Evolutionary conservation across 2,797 vertebrate species (phyloP), one percentile per base, ranked within the genome.

Genomic region (Anguilla marmorata): DNA sequence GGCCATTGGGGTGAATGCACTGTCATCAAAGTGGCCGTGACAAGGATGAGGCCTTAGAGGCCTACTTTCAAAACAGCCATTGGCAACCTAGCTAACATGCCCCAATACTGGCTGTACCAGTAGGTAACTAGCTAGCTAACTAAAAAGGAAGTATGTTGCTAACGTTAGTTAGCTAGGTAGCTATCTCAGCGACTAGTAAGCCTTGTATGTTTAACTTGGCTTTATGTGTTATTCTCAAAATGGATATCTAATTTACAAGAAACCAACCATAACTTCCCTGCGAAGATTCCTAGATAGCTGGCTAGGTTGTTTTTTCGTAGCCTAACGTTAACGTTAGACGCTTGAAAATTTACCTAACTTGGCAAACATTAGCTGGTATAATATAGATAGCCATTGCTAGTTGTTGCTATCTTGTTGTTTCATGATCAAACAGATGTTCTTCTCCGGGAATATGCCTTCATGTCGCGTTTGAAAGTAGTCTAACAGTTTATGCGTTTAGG

Each of bases 1-100:
- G 79, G 80, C 79, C 85, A 69, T 79, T 85, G 85, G 87, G 86
- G 89, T 90, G 92, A 95, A 92, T 95, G 96, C 95, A 94, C 93
- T 96, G 96, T 96, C 95, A 96, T 95, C 93, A 93, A 94, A 94
- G 93, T 91, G 89, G 91, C 92, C 90, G 90, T 89, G 90, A 86
- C 90, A 91, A 94, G 93, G 94, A 90, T 92, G 92, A 93, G 95
- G 96, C 95, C 96, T 90, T 88, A 45, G 45, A 48, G 88, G 88
- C 88, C 88, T 89, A 85, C 66, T 72, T 24, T 12, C 30, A 33
- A 54, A 79, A 58, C 79, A 12, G 79, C 5, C 79, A 82, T 76
- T 72, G 2, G 69, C 24, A 50, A 83, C 45, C 80, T 52, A 52
- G 9, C 45, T 24, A 24, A 14, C 6, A 3, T 84, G 54, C 14